phyloP scores from a whole-genome alignment of 2,797 vertebrate species.

The Nyctalus aviator region DNA sequence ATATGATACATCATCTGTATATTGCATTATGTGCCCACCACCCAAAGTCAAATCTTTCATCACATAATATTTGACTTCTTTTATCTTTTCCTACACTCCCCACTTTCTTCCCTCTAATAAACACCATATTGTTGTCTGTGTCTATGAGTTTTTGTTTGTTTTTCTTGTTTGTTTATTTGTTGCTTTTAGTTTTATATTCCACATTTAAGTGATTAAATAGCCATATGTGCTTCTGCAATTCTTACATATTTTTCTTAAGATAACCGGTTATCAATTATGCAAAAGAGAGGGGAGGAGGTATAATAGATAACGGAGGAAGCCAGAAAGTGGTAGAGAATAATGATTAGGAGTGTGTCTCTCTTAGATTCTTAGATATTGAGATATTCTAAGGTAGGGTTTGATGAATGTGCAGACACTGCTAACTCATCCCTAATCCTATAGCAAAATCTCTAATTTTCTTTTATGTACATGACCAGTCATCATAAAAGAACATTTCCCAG shows the following conservation, averaged over 20 bases:
- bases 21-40: too few relatives aligned
- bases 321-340: not conserved
- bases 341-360: not conserved
- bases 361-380: not conserved
- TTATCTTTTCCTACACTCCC: not conserved
- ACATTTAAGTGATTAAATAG: too few relatives aligned
- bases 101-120: not conserved
- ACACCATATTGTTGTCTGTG: too few relatives aligned
- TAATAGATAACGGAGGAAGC: not conserved
- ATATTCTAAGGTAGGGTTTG: not conserved
- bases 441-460: not conserved
- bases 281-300: not conserved
- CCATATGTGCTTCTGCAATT: not conserved
- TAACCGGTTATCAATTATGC: not conserved
- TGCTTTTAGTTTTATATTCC: too few relatives aligned
- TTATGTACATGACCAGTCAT: not conserved
- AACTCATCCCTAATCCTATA: not conserved
- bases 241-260: not conserved
- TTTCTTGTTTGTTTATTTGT: too few relatives aligned
- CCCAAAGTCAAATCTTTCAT: not conserved
- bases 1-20: too few relatives aligned
- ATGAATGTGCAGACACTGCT: not conserved
- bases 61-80: not conserved
- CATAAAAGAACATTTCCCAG: conserved; percentile 19
- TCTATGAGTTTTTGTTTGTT: too few relatives aligned